A percentile compares a stretch with the other conserved stretches of the same genome.
Conservation (phyloP, 2,797 vertebrate species). For the Squalus acanthias region DNA sequence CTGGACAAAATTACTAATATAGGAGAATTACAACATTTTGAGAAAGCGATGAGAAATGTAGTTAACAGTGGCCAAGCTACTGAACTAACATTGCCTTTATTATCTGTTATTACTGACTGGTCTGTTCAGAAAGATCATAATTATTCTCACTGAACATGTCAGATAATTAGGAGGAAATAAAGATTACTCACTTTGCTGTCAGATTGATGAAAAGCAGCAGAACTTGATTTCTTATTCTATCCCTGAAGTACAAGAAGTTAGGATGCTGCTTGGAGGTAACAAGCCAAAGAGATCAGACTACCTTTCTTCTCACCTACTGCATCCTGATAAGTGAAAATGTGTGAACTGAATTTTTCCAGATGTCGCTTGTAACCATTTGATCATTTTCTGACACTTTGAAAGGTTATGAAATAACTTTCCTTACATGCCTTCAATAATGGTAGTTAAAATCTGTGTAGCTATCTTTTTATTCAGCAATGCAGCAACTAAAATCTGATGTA, state of each 20-base stretch:
- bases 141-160: not conserved
- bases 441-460: not conserved
- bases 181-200: not conserved
- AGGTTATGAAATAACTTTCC: not conserved
- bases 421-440: not conserved
- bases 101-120: not conserved
- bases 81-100: not conserved
- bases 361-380: not conserved
- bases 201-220: not conserved
- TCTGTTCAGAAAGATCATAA: not conserved
- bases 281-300: not conserved
- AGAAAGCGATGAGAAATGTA: not conserved
- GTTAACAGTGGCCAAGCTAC: not conserved
- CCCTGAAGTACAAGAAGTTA: not conserved
- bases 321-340: slow-evolving; percentile 16
- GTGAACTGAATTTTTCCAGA: not conserved
- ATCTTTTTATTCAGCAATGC: not conserved
- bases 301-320: not conserved
- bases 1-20: not conserved
- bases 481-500: not conserved
- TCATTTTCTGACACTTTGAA: not conserved
- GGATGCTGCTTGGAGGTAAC: not conserved
- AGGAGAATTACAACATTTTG: not conserved
- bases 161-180: slow-evolving; percentile 14
- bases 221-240: not conserved